These are phyloP conservation scores for Malacosoma neustria DNA, from an alignment of 2,888 invertebrate genomes.

Conservation along the genomic window DNA sequence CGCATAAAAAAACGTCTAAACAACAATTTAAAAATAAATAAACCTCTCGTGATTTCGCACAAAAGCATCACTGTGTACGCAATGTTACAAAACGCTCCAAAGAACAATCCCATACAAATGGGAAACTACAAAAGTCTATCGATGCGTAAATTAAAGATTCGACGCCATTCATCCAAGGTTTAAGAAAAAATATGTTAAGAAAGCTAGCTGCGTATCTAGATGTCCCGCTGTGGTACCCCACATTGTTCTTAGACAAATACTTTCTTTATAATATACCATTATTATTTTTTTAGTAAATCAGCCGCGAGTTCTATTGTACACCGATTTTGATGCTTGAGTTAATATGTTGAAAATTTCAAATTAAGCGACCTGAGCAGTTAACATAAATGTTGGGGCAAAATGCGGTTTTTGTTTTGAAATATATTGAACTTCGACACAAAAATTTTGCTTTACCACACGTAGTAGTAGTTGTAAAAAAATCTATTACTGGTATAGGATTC, in stretches of 20 bases:
- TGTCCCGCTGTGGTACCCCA: conserved; percentile 64
- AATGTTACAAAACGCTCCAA: conserved; percentile 56
- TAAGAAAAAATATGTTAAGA: conserved; percentile 47
- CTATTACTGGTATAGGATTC: too few species aligned
- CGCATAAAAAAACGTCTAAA: too few species aligned
- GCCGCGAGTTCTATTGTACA: conserved; percentile 41
- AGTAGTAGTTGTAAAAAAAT: too few species aligned
- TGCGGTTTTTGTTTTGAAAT: neutral
- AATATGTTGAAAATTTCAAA: conserved; percentile 38
- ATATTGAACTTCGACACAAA: neutral
- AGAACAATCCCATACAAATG: conserved; percentile 63
- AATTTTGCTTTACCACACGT: too few species aligned
- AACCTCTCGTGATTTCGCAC: conserved; percentile 29
- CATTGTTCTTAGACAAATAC: conserved; percentile 73
- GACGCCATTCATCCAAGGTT: conserved; percentile 52
- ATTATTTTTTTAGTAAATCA: conserved; percentile 57
- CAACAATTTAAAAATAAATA: conserved; percentile 8
- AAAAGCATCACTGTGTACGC: conserved; percentile 33
- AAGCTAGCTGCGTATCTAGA: conserved; percentile 59
- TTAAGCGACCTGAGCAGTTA: conserved; percentile 24
- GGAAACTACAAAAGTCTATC: conserved; percentile 60
- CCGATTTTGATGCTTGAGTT: conserved; percentile 57
- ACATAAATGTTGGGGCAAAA: neutral
- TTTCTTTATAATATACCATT: conserved; percentile 54
- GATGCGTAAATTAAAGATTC: conserved; percentile 71